Conservation (phyloP, 2,113 vertebrate genomes). For the Uropsilus gracilis region DNA sequence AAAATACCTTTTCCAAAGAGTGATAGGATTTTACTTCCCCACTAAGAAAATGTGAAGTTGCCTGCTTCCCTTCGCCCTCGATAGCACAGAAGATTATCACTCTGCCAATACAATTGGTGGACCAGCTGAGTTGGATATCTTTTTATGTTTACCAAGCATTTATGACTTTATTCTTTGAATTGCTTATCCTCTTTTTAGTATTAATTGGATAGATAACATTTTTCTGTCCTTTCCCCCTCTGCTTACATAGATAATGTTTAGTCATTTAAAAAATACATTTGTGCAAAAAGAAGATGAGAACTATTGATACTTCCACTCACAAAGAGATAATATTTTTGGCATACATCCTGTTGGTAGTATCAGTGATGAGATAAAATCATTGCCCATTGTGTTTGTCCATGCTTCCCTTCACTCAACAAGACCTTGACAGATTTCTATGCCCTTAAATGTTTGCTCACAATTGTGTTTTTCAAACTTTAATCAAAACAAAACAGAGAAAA, state of each 20-base stretch:
- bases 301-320: neutral
- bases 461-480: neutral
- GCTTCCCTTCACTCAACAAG: neutral
- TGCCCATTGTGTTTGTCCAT: too few species aligned
- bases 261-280: neutral
- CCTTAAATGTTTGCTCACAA: neutral
- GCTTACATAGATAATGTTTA: neutral
- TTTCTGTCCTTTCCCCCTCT: neutral
- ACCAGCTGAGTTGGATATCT: neutral
- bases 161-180: constrained; percentile 14
- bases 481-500: neutral
- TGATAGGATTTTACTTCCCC: neutral
- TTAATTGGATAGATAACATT: constrained; percentile 15
- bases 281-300: neutral
- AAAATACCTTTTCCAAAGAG: neutral
- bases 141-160: neutral
- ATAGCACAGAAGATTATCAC: neutral
- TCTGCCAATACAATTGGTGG: neutral
- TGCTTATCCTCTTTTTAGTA: neutral
- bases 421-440: neutral
- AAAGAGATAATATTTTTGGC: neutral
- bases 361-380: neutral
- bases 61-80: neutral
- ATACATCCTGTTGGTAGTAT: too few species aligned
- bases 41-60: neutral